Conservation (phyloP, 2,888 invertebrate genomes). For the Synergus itoensis region DNA sequence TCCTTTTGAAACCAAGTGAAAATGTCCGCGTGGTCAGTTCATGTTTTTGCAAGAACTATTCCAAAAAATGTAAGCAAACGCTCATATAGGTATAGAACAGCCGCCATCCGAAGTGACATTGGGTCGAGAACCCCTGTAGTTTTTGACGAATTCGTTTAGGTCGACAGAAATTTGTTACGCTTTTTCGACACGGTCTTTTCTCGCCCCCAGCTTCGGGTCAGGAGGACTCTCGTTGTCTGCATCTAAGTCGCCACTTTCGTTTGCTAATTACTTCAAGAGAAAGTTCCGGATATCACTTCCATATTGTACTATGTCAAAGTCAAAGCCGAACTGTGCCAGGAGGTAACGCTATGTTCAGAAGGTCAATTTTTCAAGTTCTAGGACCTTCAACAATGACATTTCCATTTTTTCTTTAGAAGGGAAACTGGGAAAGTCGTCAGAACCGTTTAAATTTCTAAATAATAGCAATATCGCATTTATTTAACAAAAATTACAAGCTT, state of each 20-base stretch:
- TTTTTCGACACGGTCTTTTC: constrained; percentile 66
- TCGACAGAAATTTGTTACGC: constrained; percentile 72
- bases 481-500: background rate
- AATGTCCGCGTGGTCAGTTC: constrained; percentile 40
- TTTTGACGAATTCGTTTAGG: constrained; percentile 73
- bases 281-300: constrained; percentile 42
- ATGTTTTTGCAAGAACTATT: constrained; percentile 51
- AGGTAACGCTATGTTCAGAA: constrained; percentile 12
- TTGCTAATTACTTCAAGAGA: constrained; percentile 33
- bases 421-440: background rate
- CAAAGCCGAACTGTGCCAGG: constrained; percentile 31
- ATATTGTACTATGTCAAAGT: constrained; percentile 30
- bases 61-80: constrained; percentile 42
- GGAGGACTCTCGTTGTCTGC: constrained; percentile 43
- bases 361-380: constrained; percentile 21
- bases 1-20: too few relatives aligned
- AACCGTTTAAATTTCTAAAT: background rate
- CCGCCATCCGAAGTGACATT: constrained; percentile 45
- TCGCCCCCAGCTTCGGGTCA: constrained; percentile 41
- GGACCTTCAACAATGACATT: constrained; percentile 14
- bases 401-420: background rate
- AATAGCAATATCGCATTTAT: background rate
- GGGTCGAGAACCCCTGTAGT: constrained; percentile 58
- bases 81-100: constrained; percentile 41
- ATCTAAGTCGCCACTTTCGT: constrained; percentile 42